phyloP scores from a whole-genome alignment of 92 coral and sea anemone species.

The Ricordea florida region DNA sequence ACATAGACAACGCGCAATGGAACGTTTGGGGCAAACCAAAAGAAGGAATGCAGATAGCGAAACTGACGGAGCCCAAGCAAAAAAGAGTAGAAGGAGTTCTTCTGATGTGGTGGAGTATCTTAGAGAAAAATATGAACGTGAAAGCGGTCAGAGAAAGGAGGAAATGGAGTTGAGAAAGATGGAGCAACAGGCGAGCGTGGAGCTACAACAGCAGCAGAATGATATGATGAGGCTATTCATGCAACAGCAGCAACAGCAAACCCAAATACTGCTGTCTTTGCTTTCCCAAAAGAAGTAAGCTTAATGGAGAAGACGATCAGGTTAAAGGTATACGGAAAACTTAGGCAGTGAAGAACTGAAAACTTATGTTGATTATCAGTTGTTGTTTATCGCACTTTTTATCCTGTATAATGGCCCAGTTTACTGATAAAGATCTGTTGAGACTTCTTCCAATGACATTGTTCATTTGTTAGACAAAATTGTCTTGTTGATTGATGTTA shows the following conservation, averaged over 20 bases:
- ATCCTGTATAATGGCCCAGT: too few relatives aligned
- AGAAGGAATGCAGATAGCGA: conserved; percentile 15
- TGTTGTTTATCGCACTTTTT: too few relatives aligned
- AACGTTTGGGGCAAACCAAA: conserved; percentile 29
- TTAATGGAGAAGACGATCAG: too few relatives aligned
- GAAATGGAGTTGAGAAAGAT: too few relatives aligned
- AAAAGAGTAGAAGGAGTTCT: conserved; percentile 12
- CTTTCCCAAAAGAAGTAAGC: neutral
- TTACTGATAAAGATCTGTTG: neutral
- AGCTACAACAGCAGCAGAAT: too few relatives aligned
- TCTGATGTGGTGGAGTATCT: neutral
- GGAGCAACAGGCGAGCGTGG: too few relatives aligned
- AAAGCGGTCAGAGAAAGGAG: neutral
- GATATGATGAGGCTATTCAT: too few relatives aligned
- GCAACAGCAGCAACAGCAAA: neutral
- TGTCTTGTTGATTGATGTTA: neutral
- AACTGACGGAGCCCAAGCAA: conserved; percentile 2
- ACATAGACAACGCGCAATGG: conserved; percentile 1
- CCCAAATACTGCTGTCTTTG: neutral
- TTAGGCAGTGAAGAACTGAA: too few relatives aligned
- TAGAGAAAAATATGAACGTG: neutral
- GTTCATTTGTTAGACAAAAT: neutral
- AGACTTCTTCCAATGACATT: neutral
- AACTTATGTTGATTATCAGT: too few relatives aligned
- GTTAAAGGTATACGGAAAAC: too few relatives aligned